Conservation (phyloP, 2,888 invertebrate genomes). For the Lacanobia oleracea region DNA sequence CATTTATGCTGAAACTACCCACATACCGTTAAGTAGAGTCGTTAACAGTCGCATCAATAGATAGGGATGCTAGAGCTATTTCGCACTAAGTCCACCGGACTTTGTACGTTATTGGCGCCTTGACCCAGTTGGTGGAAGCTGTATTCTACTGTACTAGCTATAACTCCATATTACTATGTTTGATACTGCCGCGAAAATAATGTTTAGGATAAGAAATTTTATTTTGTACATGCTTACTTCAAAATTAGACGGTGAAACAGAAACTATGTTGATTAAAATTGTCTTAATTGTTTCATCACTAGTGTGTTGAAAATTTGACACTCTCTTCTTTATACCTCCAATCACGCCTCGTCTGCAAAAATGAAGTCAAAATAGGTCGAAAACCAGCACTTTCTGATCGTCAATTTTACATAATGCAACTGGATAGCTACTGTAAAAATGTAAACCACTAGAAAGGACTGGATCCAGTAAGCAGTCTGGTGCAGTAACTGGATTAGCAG, state of each 20-base stretch:
- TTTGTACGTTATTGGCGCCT: conserved; percentile 41
- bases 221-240: neutral
- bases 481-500: too few relatives aligned
- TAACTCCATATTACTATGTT: conserved; percentile 13
- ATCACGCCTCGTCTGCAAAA: neutral
- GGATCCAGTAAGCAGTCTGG: too few relatives aligned
- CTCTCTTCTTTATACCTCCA: neutral
- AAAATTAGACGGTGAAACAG: neutral
- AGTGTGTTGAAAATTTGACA: neutral
- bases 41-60: conserved; percentile 38
- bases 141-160: conserved; percentile 9
- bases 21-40: conserved; percentile 34
- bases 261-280: neutral
- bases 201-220: neutral
- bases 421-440: too few relatives aligned
- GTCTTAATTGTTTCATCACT: neutral
- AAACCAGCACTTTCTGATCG: too few relatives aligned
- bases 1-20: conserved; percentile 37
- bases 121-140: conserved; percentile 54
- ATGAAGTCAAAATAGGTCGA: too few relatives aligned
- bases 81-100: conserved; percentile 31
- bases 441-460: too few relatives aligned
- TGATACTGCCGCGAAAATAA: neutral
- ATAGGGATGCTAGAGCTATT: conserved; percentile 43
- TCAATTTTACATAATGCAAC: too few relatives aligned